Percentiles rank a stretch among this genome's conserved stretches.
phyloP scores from a whole-genome alignment of 2,888 invertebrate genomes.

The Agonopterix subpropinquella region DNA sequence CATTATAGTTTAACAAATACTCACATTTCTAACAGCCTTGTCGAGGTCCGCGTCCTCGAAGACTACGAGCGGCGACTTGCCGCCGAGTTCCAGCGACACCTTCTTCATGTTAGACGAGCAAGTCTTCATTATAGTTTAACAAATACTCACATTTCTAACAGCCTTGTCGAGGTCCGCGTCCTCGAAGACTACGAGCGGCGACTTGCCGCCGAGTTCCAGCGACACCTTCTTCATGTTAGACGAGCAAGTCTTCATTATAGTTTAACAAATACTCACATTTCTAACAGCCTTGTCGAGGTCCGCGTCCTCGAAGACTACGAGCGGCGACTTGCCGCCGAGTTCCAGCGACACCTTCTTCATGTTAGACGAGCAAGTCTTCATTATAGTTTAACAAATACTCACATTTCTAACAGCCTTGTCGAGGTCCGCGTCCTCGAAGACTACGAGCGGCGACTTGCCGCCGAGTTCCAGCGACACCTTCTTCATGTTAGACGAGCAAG shows the following conservation, averaged over 20 bases:
- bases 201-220: conserved; percentile 96
- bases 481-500: conserved; percentile 95
- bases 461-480: conserved; percentile 96
- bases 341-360: conserved; percentile 97
- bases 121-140: conserved; percentile 71
- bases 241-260: conserved; percentile 88
- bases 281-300: conserved; percentile 95
- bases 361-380: conserved; percentile 92
- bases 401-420: conserved; percentile 94
- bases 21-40: conserved; percentile 91
- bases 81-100: conserved; percentile 95
- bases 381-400: conserved; percentile 42
- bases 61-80: conserved; percentile 96
- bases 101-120: conserved; percentile 97
- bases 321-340: conserved; percentile 96
- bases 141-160: conserved; percentile 83
- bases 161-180: conserved; percentile 97
- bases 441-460: conserved; percentile 96
- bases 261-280: conserved; percentile 75
- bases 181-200: conserved; percentile 94
- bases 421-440: conserved; percentile 95
- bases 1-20: conserved; percentile 28
- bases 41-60: conserved; percentile 96
- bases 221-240: conserved; percentile 97
- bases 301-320: conserved; percentile 95